These are phyloP conservation scores for Coptotermes formosanus DNA, from an alignment of 1,140 invertebrate genomes.

Conservation along the genomic window DNA sequence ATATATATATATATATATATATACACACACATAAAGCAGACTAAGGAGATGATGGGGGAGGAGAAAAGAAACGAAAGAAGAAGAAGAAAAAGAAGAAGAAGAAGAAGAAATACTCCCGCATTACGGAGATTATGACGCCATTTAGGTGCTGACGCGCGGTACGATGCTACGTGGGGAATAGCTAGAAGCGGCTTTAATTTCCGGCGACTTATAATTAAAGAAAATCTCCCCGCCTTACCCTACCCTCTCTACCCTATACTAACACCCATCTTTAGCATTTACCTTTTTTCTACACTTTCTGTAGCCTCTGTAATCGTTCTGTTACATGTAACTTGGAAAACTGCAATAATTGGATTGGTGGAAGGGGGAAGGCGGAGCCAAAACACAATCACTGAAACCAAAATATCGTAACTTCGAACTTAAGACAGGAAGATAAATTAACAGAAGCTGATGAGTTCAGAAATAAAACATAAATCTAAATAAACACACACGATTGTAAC, in stretches of 20 bases:
- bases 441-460: too few relatives aligned
- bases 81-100: not conserved
- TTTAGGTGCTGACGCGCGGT: not conserved
- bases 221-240: not conserved
- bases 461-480: too few relatives aligned
- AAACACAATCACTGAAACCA: too few relatives aligned
- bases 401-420: too few relatives aligned
- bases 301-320: not conserved
- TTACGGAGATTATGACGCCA: constrained; percentile 12
- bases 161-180: not conserved
- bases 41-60: not conserved
- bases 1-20: not conserved
- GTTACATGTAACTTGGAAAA: not conserved
- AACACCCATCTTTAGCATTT: not conserved
- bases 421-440: too few relatives aligned
- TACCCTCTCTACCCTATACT: not conserved
- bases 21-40: not conserved
- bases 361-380: too few relatives aligned
- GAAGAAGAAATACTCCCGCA: not conserved
- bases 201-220: constrained; percentile 16
- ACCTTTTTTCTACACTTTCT: not conserved
- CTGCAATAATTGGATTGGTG: too few relatives aligned
- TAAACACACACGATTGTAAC: too few relatives aligned
- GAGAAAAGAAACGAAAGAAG: not conserved
- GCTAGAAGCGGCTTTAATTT: constrained; percentile 9